Evolutionary conservation across 2,113 vertebrate species (phyloP).

Genomic region (Merops nubicus): DNA sequence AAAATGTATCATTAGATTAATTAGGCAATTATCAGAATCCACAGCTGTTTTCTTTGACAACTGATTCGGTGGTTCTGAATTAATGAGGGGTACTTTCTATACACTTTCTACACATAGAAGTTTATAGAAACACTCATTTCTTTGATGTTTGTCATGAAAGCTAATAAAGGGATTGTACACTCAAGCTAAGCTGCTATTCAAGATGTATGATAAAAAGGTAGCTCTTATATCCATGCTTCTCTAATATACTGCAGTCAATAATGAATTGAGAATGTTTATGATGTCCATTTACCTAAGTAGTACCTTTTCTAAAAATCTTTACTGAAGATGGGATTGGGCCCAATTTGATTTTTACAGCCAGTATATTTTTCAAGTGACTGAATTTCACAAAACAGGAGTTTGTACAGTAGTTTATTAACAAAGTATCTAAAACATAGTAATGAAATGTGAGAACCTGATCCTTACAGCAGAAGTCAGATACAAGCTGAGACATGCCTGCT

Average conservation of each 20-base stretch:
- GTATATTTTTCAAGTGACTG: neutral
- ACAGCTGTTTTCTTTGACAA: constrained; percentile 76
- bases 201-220: constrained; percentile 40
- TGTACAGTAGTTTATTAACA: neutral
- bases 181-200: constrained; percentile 19
- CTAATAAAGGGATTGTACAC: neutral
- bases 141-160: constrained; percentile 58
- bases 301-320: neutral
- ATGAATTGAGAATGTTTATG: neutral
- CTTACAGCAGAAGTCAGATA: neutral
- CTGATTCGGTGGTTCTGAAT: constrained; percentile 40
- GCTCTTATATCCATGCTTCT: neutral
- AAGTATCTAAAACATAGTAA: constrained; percentile 20
- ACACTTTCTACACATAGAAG: constrained; percentile 52
- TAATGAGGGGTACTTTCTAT: constrained; percentile 61
- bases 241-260: neutral
- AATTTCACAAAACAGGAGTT: neutral
- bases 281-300: neutral
- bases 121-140: constrained; percentile 60
- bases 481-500: neutral
- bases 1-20: constrained; percentile 79
- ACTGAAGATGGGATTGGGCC: neutral
- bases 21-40: constrained; percentile 77
- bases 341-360: neutral
- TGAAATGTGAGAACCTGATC: constrained; percentile 7